phyloP scores from a whole-genome alignment of 2,113 vertebrate genomes.

The Cnemophilus loriae region DNA sequence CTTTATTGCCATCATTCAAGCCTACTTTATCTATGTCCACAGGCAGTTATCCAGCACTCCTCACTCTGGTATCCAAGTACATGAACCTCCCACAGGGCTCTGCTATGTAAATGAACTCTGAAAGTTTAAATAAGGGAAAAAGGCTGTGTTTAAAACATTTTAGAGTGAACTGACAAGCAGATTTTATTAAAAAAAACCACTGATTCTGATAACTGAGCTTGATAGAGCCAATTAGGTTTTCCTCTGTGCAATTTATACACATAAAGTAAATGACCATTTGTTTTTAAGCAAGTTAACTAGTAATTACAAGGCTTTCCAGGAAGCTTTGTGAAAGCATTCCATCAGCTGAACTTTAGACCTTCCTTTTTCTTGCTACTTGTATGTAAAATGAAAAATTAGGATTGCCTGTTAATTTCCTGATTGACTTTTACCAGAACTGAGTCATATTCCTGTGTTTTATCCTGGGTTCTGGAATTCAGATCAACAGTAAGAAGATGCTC shows the following conservation, averaged over 20 bases:
- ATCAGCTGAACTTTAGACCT: slow-evolving; percentile 43
- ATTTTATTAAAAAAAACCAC: slow-evolving; percentile 8
- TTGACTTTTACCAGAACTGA: slow-evolving; percentile 23
- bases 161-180: slow-evolving; percentile 21
- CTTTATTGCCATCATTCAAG: background rate
- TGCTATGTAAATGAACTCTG: slow-evolving; percentile 36
- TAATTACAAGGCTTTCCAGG: slow-evolving; percentile 44
- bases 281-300: slow-evolving; percentile 33
- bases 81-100: slow-evolving; percentile 7
- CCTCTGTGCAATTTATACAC: slow-evolving; percentile 9
- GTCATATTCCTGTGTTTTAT: background rate
- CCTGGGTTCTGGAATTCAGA: background rate
- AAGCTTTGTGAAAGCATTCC: slow-evolving; percentile 30
- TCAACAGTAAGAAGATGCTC: background rate
- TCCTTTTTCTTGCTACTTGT: slow-evolving; percentile 15
- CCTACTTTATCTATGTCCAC: background rate
- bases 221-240: slow-evolving; percentile 23
- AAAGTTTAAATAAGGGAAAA: slow-evolving; percentile 48
- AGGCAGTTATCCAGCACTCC: background rate
- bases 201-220: background rate
- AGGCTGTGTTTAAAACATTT: slow-evolving; percentile 28
- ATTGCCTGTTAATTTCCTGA: background rate
- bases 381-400: slow-evolving; percentile 25
- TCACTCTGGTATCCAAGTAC: background rate
- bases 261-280: slow-evolving; percentile 44